Conservation (phyloP, 2,113 vertebrate species). For the Mustela nigripes region DNA sequence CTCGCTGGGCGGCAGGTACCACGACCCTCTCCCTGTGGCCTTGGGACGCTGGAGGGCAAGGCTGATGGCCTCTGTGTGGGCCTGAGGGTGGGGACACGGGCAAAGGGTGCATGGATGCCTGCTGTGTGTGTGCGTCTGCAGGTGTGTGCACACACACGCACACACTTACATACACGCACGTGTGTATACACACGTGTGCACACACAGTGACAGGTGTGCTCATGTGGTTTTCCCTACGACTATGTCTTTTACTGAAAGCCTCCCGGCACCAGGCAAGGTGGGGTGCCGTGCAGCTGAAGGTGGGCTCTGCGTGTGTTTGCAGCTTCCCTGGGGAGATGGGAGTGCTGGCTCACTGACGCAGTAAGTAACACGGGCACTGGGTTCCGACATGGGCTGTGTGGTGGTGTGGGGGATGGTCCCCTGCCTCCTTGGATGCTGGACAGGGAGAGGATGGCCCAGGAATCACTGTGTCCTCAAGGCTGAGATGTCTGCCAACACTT, state of each 20-base stretch:
- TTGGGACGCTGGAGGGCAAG: background rate
- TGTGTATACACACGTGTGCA: background rate
- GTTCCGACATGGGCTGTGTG: background rate
- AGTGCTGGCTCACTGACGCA: too few relatives aligned
- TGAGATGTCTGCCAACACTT: background rate
- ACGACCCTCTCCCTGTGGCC: background rate
- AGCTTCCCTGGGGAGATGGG: background rate
- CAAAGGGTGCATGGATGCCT: background rate
- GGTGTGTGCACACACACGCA: too few relatives aligned
- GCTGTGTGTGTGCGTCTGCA: background rate
- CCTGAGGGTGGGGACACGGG: background rate
- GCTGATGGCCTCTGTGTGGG: background rate
- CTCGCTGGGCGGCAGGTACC: background rate
- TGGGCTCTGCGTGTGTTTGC: background rate
- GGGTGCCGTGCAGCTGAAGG: background rate
- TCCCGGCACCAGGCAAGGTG: background rate
- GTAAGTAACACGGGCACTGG: too few relatives aligned
- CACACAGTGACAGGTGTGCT: background rate
- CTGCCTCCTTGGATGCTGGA: background rate
- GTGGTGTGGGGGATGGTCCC: background rate
- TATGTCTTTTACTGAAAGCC: background rate
- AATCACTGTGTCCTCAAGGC: background rate
- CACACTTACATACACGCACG: background rate
- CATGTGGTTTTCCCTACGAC: too few relatives aligned
- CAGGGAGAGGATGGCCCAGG: background rate